Percentiles rank a stretch among this genome's conserved stretches.
Conservation (phyloP, 2,797 vertebrate species). For the Tachyglossus aculeatus region DNA sequence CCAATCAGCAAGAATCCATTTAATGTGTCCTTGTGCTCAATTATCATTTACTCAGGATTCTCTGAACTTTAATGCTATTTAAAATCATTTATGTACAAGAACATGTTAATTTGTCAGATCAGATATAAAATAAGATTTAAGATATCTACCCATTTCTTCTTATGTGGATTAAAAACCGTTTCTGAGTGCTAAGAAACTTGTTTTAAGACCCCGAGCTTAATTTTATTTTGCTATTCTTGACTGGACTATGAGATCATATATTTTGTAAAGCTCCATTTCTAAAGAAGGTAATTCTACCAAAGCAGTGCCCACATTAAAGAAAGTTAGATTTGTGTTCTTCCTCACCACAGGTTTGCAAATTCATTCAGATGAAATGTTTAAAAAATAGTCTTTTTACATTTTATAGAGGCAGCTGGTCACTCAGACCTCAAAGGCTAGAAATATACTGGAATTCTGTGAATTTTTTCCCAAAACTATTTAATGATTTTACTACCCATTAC, state of each 20-base stretch:
- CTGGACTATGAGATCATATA: neutral
- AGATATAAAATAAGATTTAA: too few species aligned
- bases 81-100: neutral
- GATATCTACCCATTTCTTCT: slow-evolving; percentile 24
- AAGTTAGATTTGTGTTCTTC: neutral
- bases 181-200: slow-evolving; percentile 28
- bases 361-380: slow-evolving; percentile 1
- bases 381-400: neutral
- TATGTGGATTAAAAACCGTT: slow-evolving; percentile 34
- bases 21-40: neutral
- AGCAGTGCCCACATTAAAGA: neutral
- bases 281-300: slow-evolving; percentile 21
- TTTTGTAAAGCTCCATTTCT: neutral
- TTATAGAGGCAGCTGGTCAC: neutral
- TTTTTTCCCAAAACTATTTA: slow-evolving; percentile 1
- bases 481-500: neutral
- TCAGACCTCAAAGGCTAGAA: neutral
- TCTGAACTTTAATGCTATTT: neutral
- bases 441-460: neutral
- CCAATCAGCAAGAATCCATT: neutral
- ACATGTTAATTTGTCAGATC: slow-evolving; percentile 5
- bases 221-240: slow-evolving; percentile 28
- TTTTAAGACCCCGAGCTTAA: neutral
- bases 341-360: neutral
- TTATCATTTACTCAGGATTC: neutral